Evolutionary conservation across 2,113 vertebrate species (phyloP).

Genomic region (Puffinus mauretanicus): DNA sequence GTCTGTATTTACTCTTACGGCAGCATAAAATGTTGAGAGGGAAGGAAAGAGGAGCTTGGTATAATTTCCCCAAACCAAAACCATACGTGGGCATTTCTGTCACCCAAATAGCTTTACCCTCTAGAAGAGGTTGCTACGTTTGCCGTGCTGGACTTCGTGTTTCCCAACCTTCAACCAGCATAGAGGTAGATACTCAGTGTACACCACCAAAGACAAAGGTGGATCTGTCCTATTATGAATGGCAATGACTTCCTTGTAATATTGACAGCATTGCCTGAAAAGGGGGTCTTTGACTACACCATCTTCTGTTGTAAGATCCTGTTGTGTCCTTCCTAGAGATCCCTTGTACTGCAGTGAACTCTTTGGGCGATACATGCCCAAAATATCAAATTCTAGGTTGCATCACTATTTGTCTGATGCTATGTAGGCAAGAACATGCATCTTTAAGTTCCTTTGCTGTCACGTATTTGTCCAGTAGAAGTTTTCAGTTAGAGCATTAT

Average conservation of each 20-base stretch:
- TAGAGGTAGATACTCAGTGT: background rate
- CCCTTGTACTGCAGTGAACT: background rate
- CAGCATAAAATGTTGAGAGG: background rate
- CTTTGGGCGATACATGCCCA: background rate
- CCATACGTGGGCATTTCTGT: background rate
- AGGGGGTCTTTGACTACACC: background rate
- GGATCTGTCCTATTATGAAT: background rate
- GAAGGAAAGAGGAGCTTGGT: background rate
- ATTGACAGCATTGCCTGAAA: background rate
- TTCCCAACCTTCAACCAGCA: background rate
- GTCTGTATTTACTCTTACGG: background rate
- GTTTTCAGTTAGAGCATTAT: background rate
- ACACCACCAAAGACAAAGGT: background rate
- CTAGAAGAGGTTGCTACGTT: background rate
- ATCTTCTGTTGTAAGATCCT: background rate
- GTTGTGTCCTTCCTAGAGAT: background rate
- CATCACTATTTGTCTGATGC: background rate
- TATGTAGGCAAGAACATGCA: background rate
- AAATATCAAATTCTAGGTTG: background rate
- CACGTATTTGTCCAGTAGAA: background rate
- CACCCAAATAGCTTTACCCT: background rate
- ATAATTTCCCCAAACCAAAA: background rate
- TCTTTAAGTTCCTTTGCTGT: background rate
- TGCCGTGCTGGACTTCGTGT: background rate
- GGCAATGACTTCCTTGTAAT: background rate